Evolutionary conservation across 2,888 invertebrate genomes (phyloP), one percentile per base, ranked within the genome.

Genomic region (Dryobotodes eremita): DNA sequence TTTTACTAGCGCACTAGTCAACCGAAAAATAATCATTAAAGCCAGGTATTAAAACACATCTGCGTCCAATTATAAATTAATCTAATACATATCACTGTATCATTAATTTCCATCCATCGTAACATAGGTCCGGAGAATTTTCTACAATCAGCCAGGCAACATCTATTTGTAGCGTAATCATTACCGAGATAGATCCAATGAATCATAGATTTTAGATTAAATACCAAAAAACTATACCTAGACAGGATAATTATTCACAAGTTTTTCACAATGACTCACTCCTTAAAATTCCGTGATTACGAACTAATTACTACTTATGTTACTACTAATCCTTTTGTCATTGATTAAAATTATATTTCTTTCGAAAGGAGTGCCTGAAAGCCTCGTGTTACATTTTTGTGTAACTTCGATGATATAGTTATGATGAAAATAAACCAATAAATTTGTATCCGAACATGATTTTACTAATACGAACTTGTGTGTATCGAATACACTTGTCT

Each of bases 201-300:
- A 77, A 66, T 83, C 42, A 77, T 57, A 36, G 2, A 23, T 50
- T 75, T 46, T 50, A 31, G 77, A 81, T 68, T 15, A 77, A 53
- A 71, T 62, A 31, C 15, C 26, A 62, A 57, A 78, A 74, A 61
- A 23, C 15, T 5, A n/a, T 66, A 62, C 15, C 10, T 50, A 72
- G 53, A 57, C 42, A 46, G 17, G 17, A 53, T 13, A 48, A 79
- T 55, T 61, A 68, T 7, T 71, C 13, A 15, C 26, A 42, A 66
- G 17, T 23, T 80, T 80, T 57, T 68, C 36, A 46, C 61, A 48
- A 69, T 76, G 76, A 76, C 23, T 76, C 57, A 76, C 46, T 68
- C 13, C 57, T 68, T 61, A 26, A 48, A 69, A 59, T 31, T 36
- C 26, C 20, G 57, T 71, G 71, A 83, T 71, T 48, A 31, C 10